Base-by-base conservation (phyloP, 2,888 invertebrate genomes). In the Thecophora atra region DNA sequence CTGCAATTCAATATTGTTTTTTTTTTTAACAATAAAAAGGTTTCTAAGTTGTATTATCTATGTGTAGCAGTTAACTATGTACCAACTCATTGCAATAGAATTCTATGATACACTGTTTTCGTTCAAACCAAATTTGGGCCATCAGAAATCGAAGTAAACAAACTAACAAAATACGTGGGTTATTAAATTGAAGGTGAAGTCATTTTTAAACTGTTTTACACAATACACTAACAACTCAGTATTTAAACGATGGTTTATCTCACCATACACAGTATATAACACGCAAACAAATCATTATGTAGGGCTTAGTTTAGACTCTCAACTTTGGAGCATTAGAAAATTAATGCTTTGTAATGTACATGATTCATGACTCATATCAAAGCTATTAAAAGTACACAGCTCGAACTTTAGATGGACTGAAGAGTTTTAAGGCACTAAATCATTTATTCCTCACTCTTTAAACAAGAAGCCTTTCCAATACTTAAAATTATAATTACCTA, bases 401-500 rank as follows among this genome's bases (percentile, higher is more conserved):
- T n/a, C 47, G 15, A 47, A n/a, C n/a, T n/a, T n/a, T n/a, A n/a
- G n/a, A 47, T 47, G 2, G 13, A n/a, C 47, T 47, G 15, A 47
- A 47, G 47, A 47, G 47, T 47, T 15, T 1, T 47, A n/a, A n/a
- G 13, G 11, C 2, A 6, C 6, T 8, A 47, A 47, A 47, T 47
- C 47, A 47, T 37, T 37, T 8, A 3, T 47, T 11, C 17, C 47
- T 47, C 47, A n/a, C 47, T 47, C 47, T 11, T 17, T 6, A 37
- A 30, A 30, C 6, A 6, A 37, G 37, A 37, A 37, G 11, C 47
- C 47, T n/a, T 47, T 47, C n/a, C n/a, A n/a, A n/a, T 47, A 47
- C 47, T n/a, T 5, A 1, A 47, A 15, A 11, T 24, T 28, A 58
- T 63, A 67, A 70, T 70, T 70, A 70, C 70, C 70, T 70, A 74